Percentiles rank a stretch among this genome's conserved stretches.
Conservation (phyloP, 2,113 vertebrate species). For the Tyrannus savana region DNA sequence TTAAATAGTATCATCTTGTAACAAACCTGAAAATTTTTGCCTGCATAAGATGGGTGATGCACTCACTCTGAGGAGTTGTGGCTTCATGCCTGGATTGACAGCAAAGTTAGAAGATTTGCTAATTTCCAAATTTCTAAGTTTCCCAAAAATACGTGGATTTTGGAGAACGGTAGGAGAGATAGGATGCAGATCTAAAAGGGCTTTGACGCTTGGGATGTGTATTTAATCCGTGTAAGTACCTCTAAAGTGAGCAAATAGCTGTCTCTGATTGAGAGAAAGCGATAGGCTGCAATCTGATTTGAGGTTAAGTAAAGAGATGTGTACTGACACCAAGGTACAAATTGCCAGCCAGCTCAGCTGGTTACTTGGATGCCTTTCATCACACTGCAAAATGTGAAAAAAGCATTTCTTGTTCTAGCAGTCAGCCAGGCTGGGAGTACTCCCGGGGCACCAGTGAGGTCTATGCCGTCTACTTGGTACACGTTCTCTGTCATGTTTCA, state of each 20-base stretch:
- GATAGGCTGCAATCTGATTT: not conserved
- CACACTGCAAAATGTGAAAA: not conserved
- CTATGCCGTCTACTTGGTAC: not conserved
- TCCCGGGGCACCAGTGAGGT: not conserved
- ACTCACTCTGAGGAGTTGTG: rapidly evolving
- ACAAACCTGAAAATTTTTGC: not conserved
- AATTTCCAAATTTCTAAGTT: not conserved
- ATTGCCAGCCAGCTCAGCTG: not conserved
- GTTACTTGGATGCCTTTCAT: not conserved
- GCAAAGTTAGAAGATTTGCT: not conserved
- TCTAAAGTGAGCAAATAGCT: not conserved
- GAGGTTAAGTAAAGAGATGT: not conserved
- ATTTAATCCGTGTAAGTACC: not conserved
- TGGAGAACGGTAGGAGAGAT: not conserved
- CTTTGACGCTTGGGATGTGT: not conserved
- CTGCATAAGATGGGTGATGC: not conserved
- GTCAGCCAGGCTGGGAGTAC: not conserved
- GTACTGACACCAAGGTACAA: not conserved
- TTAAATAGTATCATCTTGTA: not conserved
- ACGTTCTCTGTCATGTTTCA: constrained; percentile 3
- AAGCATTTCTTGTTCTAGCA: not conserved
- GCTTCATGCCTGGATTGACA: not conserved
- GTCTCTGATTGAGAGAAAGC: not conserved
- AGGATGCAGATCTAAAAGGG: not conserved
- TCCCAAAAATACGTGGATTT: not conserved